Evolutionary conservation across 2,113 vertebrate species (phyloP).

Genomic region (Pygoscelis adeliae): DNA sequence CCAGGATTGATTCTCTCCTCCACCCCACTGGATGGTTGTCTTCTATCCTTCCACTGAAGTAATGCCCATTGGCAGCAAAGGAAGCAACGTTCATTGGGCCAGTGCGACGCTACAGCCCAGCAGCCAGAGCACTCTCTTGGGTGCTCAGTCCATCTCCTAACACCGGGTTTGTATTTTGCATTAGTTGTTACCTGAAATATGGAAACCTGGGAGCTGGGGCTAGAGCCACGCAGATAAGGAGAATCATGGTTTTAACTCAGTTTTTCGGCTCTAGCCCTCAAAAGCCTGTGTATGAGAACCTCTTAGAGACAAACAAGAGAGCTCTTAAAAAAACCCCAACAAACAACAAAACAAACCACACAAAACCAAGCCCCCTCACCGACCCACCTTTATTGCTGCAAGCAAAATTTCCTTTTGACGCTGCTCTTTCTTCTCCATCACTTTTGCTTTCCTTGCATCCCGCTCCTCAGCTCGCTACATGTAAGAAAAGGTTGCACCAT

Average conservation of each 20-base stretch:
- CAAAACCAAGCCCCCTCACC: background rate
- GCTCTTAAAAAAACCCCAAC: background rate
- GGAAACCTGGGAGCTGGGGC: background rate
- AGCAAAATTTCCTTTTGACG: conserved; percentile 78
- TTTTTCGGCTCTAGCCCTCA: background rate
- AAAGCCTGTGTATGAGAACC: background rate
- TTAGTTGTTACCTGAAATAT: background rate
- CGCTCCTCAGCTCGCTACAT: conserved; percentile 83
- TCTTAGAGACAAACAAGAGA: background rate
- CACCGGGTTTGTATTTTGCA: background rate
- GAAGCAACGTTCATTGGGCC: background rate
- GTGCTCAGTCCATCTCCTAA: background rate
- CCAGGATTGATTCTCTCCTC: background rate
- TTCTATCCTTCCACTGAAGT: background rate
- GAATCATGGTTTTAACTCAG: background rate
- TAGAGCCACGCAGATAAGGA: background rate
- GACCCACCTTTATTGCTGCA: conserved; percentile 83
- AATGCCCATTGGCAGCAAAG: background rate
- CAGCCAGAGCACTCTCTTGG: background rate
- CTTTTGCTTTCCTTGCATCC: conserved; percentile 86
- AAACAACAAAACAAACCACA: background rate
- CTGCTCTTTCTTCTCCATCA: conserved; percentile 80
- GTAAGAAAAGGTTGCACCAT: background rate
- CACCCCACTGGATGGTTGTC: fast-evolving
- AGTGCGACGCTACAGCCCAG: background rate